These are phyloP conservation scores for Zeus faber DNA, from an alignment of 2,113 vertebrate genomes.

Conservation along the genomic window DNA sequence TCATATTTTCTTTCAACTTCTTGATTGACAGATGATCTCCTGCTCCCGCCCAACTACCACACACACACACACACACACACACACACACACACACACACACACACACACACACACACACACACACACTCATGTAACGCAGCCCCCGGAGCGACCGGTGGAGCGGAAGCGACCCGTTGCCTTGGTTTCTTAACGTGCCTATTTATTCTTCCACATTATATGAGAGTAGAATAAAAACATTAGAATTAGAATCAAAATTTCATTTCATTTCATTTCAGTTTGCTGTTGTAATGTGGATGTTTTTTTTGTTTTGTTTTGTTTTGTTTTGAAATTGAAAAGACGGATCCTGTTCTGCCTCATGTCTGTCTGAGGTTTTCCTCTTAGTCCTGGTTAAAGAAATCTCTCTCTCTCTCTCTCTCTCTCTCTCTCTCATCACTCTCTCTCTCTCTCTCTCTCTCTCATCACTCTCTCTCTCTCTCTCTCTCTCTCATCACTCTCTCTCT, in stretches of 20 bases:
- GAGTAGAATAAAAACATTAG: conserved; percentile 15
- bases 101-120: conserved; percentile 16
- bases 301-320: conserved; percentile 21
- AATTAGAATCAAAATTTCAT: conserved; percentile 28
- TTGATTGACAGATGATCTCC: too few relatives aligned
- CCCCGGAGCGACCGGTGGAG: conserved; percentile 14
- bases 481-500: conserved; percentile 23
- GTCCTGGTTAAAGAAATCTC: too few relatives aligned
- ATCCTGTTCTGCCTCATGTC: conserved; percentile 31
- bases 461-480: conserved; percentile 18
- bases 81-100: conserved; percentile 23
- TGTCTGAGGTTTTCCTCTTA: too few relatives aligned
- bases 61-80: conserved; percentile 2
- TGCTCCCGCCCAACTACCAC: too few relatives aligned
- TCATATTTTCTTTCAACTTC: too few relatives aligned
- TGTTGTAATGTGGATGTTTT: conserved; percentile 27
- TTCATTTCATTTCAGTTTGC: conserved; percentile 44
- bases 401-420: background rate
- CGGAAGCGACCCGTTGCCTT: conserved; percentile 59
- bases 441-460: background rate
- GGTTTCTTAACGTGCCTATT: conserved; percentile 71
- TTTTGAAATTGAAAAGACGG: conserved; percentile 28
- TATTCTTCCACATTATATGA: conserved; percentile 48
- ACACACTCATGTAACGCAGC: conserved; percentile 17
- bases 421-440: background rate